Percentiles rank a stretch among this genome's conserved stretches.
These are phyloP conservation scores for Euborellia annulipes DNA, from an alignment of 1,140 invertebrate species.

Conservation along the genomic window DNA sequence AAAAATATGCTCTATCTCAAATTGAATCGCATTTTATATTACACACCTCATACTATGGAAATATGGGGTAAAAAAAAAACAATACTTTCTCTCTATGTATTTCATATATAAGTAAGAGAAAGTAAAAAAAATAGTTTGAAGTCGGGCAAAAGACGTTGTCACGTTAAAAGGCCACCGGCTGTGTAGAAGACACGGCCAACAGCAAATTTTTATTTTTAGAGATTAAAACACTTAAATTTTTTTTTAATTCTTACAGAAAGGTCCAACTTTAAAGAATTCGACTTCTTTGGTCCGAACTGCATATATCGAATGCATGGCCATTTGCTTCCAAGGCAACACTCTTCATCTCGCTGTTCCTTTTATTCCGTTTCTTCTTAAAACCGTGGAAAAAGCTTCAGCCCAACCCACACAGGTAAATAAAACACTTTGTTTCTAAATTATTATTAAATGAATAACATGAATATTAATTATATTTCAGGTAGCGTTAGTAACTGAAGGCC, in stretches of 20 bases:
- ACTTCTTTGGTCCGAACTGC: constrained; percentile 58
- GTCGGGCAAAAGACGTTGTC: too few relatives aligned
- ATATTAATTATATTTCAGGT: constrained; percentile 21
- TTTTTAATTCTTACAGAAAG: constrained; percentile 38
- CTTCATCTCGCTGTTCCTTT: constrained; percentile 33
- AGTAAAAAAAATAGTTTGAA: too few relatives aligned
- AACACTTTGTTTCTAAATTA: constrained; percentile 1
- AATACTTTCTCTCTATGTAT: too few relatives aligned
- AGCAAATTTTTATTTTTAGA: too few relatives aligned
- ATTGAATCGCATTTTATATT: too few relatives aligned
- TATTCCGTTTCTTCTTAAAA: constrained; percentile 41
- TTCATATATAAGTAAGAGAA: too few relatives aligned
- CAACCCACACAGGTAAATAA: constrained; percentile 40
- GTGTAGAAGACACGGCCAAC: too few relatives aligned
- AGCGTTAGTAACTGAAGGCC: constrained; percentile 55
- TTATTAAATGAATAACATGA: constrained; percentile 3
- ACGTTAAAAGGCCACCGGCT: too few relatives aligned
- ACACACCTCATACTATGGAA: too few relatives aligned
- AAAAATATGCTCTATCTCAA: too few relatives aligned
- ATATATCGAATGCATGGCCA: constrained; percentile 56
- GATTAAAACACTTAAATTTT: constrained; percentile 4
- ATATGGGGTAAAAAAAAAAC: too few relatives aligned
- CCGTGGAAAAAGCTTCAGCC: constrained; percentile 49
- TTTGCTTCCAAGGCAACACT: constrained; percentile 39
- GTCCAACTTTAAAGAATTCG: constrained; percentile 58